Base-by-base conservation (phyloP, 2,797 vertebrate genomes). In the Neosilurus hyrtlii region DNA sequence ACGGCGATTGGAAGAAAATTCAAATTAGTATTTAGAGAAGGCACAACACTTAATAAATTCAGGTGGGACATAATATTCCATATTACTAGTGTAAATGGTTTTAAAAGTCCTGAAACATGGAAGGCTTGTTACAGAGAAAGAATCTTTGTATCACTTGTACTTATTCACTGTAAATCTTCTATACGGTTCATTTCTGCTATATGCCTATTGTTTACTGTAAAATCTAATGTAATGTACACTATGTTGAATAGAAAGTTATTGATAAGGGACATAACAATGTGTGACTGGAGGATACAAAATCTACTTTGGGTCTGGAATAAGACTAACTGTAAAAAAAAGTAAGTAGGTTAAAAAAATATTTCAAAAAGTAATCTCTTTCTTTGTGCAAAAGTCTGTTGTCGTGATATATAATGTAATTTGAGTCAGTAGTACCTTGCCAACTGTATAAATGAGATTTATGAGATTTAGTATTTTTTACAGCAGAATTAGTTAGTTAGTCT, bases 321-420 rank as follows among this genome's bases (percentile, higher is more conserved):
- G 85, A 77, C 26, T 88, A 57, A 76, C 30, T 14, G 75, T 90
- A 6, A 77, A 88, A 66, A 18, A 71, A 85, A 87, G 90, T 90
- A 86, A 91, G 91, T 91, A 87, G 70, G 7, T 10, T 56, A 26
- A 26, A 49, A 70, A 71, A 16, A 8, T 18, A 20, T 72, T 24
- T 43, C 1, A 49, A 11, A 2, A 4, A 52, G 1, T 22, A 35
- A 8, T 70, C 2, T 37, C 8, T 35, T 37, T 37, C 30, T 5
- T 59, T 57, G 35, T 22, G 26, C 20, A 16, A 35, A 57, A 5
- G 54, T 72, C 70, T 52, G 70, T 51, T 71, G 12, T 72, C 7
- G 9, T 62, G 3, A 43, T 63, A 22, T 51, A 51, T 3, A 16
- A 26, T 52, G 11, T 52, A 71, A 4, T 51, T 51, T 24, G 68